A percentile compares a stretch with the other conserved stretches of the same genome.
These are phyloP conservation scores for Sycophaga agraensis DNA, from an alignment of 1,140 invertebrate genomes.

Conservation along the genomic window DNA sequence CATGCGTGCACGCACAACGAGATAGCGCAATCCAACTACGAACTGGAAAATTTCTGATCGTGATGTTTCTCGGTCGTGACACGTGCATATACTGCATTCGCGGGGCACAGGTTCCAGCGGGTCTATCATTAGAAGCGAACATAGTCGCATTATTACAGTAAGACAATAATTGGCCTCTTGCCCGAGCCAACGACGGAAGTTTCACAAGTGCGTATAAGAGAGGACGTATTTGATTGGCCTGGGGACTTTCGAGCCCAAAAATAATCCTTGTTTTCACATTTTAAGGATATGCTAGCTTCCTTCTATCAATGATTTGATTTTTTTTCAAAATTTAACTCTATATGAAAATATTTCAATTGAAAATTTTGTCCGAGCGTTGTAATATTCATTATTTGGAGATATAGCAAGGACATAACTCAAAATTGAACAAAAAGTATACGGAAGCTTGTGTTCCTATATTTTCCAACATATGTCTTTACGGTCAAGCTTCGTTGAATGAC, in stretches of 20 bases:
- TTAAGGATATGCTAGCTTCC: background rate
- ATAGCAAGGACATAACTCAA: too few relatives aligned
- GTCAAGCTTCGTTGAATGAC: too few relatives aligned
- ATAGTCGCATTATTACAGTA: slow-evolving; percentile 28
- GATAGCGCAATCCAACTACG: slow-evolving; percentile 3
- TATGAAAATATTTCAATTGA: too few relatives aligned
- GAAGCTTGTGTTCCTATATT: too few relatives aligned
- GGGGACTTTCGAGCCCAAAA: background rate
- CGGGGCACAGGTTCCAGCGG: too few relatives aligned
- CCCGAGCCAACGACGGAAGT: slow-evolving; percentile 28
- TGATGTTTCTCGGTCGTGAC: background rate
- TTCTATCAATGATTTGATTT: too few relatives aligned
- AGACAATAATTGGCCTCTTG: slow-evolving; percentile 31
- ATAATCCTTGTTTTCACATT: background rate
- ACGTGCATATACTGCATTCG: background rate
- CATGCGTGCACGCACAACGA: background rate
- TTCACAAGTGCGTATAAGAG: slow-evolving; percentile 32
- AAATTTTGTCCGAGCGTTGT: too few relatives aligned
- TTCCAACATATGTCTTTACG: too few relatives aligned
- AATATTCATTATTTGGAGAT: too few relatives aligned
- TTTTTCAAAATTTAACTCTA: too few relatives aligned
- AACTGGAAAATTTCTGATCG: slow-evolving; percentile 21
- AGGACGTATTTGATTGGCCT: slow-evolving; percentile 30
- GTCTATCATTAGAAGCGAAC: too few relatives aligned
- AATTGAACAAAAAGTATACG: too few relatives aligned